Evolutionary conservation across 2,113 vertebrate species (phyloP), one percentile per base, ranked within the genome.

Genomic region (Oncorhynchus keta): DNA sequence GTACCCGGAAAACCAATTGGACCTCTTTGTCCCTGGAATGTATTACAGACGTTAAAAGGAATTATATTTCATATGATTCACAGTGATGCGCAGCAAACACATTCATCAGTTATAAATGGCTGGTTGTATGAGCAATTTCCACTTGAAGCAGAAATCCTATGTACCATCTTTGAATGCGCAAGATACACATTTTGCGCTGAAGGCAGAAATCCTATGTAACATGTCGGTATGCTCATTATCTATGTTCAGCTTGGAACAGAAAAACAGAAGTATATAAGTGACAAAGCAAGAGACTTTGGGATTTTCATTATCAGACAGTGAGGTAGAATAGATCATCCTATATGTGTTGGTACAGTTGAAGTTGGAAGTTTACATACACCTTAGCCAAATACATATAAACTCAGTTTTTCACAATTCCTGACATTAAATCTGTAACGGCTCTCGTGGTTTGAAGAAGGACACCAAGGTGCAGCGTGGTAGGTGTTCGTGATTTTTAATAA

Each of bases 1-100:
- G 78, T 51, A 68, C 94, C 94, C 30, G 91, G 81, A 32, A 91
- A 83, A 51, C 94, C 94, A 11, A 92, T 91, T 0, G 91, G 81
- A 5, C 94, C 94, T 83, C 92, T 87, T 87, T 91, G 89, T 18
- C 94, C 94, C 94, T 95, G 69, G 13, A 79, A 76, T 57, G 69
- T 2, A 20, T 4, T 13, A 74, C 28, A 55, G 12, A 22, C 49
- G 28, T 67, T 28, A 14, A 72, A 55, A 70, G 65, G 9, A 4
- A 12, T 76, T 8, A 28, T 69, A 24, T 68, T 55, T 69, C 39
- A 45, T 45, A 45, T 45, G 39, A 45, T 45, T 45, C 9, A 45
- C 39, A 11, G 39, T 45, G 39, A 12, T 45, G 39, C 39, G 1
- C 5, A 48, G 16, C 68, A 48, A 12, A 48, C 24, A 49, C n/a